Percentiles rank a stretch among this genome's conserved stretches.
These are phyloP conservation scores for Luehdorfia chinensis DNA, from an alignment of 1,140 invertebrate genomes.

Conservation along the genomic window DNA sequence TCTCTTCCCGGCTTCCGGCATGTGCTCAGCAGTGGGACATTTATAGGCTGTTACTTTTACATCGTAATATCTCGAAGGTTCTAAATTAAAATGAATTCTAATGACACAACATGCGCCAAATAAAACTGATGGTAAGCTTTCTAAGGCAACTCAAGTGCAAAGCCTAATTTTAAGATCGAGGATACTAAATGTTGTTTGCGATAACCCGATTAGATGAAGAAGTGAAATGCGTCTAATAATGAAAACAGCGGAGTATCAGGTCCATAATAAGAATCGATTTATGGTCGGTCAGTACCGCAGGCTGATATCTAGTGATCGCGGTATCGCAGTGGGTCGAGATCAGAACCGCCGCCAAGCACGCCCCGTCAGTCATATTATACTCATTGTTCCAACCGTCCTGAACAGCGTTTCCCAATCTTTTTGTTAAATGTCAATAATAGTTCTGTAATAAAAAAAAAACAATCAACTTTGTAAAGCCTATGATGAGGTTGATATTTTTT, in stretches of 20 bases:
- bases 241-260: slow-evolving; percentile 58
- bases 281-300: slow-evolving; percentile 47
- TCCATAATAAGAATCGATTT: slow-evolving; percentile 64
- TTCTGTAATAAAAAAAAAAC: no score
- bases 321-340: slow-evolving; percentile 52
- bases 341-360: slow-evolving; percentile 54
- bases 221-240: slow-evolving; percentile 47
- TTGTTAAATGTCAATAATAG: no score
- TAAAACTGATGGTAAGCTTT: no score
- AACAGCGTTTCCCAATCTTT: slow-evolving; percentile 18
- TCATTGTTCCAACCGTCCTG: slow-evolving; percentile 54
- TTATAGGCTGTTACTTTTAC: no score
- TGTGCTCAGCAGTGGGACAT: no score
- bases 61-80: no score
- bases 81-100: no score
- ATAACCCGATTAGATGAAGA: slow-evolving; percentile 63
- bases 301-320: slow-evolving; percentile 41
- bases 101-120: no score
- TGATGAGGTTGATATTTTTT: no score
- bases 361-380: slow-evolving; percentile 55
- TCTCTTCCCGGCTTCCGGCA: no score
- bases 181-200: slow-evolving; percentile 23
- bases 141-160: background rate
- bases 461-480: no score
- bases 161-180: slow-evolving; percentile 10